A percentile compares a stretch with the other conserved stretches of the same genome.
These are phyloP conservation scores for Nannospalax galili DNA, from an alignment of 2,113 vertebrate genomes.

Conservation along the genomic window DNA sequence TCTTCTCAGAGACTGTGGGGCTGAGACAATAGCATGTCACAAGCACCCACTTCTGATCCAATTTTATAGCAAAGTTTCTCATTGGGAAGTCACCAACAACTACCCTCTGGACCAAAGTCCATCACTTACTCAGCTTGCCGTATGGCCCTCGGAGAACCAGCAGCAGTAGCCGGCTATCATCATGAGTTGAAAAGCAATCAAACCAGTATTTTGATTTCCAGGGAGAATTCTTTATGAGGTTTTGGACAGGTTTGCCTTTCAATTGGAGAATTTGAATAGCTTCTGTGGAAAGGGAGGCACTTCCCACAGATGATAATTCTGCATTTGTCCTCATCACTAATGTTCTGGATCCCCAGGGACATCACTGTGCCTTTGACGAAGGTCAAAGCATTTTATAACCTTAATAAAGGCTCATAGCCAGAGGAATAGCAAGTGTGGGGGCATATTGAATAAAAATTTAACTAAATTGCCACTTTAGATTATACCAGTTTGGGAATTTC, in stretches of 20 bases:
- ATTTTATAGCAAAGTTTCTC: slow-evolving; percentile 17
- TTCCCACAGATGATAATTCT: slow-evolving; percentile 28
- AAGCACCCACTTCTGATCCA: background rate
- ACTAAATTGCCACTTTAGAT: slow-evolving; percentile 67
- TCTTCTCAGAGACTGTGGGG: background rate
- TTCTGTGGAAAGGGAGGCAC: slow-evolving; percentile 46
- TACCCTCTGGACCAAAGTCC: background rate
- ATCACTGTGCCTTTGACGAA: slow-evolving; percentile 73
- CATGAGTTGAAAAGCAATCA: slow-evolving; percentile 48
- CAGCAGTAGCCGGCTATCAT: slow-evolving; percentile 52
- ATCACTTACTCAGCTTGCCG: slow-evolving; percentile 25
- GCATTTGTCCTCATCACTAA: slow-evolving; percentile 71
- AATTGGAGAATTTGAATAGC: slow-evolving; percentile 71
- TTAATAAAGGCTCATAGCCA: slow-evolving; percentile 78
- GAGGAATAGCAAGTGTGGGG: slow-evolving; percentile 59
- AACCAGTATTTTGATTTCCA: slow-evolving; percentile 48
- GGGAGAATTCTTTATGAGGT: slow-evolving; percentile 67
- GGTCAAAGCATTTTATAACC: slow-evolving; percentile 80
- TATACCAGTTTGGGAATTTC: slow-evolving; percentile 11
- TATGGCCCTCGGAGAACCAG: background rate
- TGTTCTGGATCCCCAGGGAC: slow-evolving; percentile 73
- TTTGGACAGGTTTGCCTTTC: slow-evolving; percentile 63
- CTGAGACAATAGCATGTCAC: background rate
- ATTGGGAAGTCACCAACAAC: background rate
- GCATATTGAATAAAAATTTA: slow-evolving; percentile 73